phyloP scores from a whole-genome alignment of 2,113 vertebrate species.

The Pardalotus punctatus region DNA sequence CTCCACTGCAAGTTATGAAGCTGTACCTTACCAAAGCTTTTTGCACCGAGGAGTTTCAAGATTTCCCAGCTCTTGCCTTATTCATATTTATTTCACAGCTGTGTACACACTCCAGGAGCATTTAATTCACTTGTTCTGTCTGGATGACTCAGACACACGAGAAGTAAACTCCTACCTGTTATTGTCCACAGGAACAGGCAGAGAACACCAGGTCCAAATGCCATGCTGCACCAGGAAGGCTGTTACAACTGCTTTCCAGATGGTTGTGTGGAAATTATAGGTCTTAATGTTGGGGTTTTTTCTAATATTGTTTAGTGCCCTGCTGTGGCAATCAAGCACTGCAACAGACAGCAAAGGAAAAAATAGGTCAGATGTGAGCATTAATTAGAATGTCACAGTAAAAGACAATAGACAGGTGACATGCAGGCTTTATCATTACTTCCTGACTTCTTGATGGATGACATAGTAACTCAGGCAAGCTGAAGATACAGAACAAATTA shows the following conservation, averaged over 20 bases:
- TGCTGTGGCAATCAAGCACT: conserved; percentile 17
- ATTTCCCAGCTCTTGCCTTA: neutral
- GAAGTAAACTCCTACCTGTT: conserved; percentile 61
- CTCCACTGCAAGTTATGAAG: rapidly evolving
- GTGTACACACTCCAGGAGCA: neutral
- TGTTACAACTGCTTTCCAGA: neutral
- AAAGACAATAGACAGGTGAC: neutral
- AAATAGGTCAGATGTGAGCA: neutral
- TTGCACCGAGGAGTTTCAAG: neutral
- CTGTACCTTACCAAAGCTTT: neutral
- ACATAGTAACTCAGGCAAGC: neutral
- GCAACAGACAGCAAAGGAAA: conserved; percentile 32
- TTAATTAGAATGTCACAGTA: neutral
- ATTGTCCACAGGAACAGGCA: conserved; percentile 49
- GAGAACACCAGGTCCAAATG: neutral
- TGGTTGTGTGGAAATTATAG: neutral
- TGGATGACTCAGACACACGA: neutral
- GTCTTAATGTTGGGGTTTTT: neutral
- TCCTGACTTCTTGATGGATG: neutral
- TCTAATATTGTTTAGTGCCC: neutral
- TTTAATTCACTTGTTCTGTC: neutral
- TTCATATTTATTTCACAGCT: neutral
- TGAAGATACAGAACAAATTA: neutral
- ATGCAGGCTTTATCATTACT: neutral
- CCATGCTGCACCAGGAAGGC: conserved; percentile 46